Evolutionary conservation across 2,888 invertebrate species (phyloP).

Genomic region (Caenorhabditis imperialis): DNA sequence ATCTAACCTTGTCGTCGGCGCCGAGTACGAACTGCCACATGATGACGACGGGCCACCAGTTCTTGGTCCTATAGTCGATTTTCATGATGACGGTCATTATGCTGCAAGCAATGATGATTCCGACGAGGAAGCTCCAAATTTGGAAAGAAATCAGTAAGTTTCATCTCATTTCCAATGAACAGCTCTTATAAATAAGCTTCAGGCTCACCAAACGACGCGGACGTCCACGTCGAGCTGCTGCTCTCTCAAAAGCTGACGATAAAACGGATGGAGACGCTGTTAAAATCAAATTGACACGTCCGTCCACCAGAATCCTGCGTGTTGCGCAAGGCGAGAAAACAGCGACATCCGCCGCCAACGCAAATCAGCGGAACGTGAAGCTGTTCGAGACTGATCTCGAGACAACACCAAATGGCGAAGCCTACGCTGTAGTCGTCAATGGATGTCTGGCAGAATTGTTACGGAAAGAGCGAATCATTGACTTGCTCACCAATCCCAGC

Average conservation of each 20-base stretch:
- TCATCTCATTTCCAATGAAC: not conserved
- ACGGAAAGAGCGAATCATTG: slow-evolving; percentile 60
- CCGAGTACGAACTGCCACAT: not conserved
- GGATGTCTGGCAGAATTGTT: slow-evolving; percentile 59
- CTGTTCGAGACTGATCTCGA: slow-evolving; percentile 54
- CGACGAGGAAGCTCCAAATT: slow-evolving; percentile 2
- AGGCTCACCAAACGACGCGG: slow-evolving; percentile 6
- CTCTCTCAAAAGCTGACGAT: too few relatives aligned
- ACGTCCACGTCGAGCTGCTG: not conserved
- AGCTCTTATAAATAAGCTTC: too few relatives aligned
- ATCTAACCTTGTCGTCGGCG: not conserved
- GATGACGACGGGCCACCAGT: slow-evolving; percentile 7
- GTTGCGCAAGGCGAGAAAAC: not conserved
- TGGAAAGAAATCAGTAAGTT: slow-evolving; percentile 20
- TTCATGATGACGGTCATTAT: not conserved
- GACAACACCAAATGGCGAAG: slow-evolving; percentile 56
- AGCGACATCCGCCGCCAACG: not conserved
- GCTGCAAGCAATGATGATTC: not conserved
- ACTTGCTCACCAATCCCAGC: slow-evolving; percentile 46
- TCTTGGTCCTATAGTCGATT: not conserved
- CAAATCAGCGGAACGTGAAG: not conserved
- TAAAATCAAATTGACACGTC: not conserved
- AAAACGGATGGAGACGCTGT: too few relatives aligned
- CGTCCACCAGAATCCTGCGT: not conserved
- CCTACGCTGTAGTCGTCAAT: slow-evolving; percentile 59